phyloP scores from a whole-genome alignment of 2,888 invertebrate species.

The Euproctis similis region DNA sequence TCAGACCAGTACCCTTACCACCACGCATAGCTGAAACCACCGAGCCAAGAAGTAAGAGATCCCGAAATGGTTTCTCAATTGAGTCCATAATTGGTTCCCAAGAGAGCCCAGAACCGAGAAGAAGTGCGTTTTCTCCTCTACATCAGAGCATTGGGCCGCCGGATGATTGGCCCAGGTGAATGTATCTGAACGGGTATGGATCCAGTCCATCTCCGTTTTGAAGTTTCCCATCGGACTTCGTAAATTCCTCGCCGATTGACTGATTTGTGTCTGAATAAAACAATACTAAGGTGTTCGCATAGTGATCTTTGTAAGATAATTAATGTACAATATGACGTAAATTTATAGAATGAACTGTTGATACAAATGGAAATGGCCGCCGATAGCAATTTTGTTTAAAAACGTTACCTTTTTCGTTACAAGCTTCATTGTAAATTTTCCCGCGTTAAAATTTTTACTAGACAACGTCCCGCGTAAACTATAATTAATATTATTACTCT shows the following conservation, averaged over 20 bases:
- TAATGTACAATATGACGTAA: slow-evolving; percentile 17
- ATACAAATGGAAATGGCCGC: too few species aligned
- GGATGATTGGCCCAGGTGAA: slow-evolving; percentile 82
- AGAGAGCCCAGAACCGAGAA: slow-evolving; percentile 50
- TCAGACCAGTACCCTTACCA: slow-evolving; percentile 76
- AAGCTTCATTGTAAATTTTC: too few species aligned
- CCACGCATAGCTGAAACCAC: slow-evolving; percentile 65
- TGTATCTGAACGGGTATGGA: slow-evolving; percentile 52
- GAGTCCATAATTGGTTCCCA: slow-evolving; percentile 77
- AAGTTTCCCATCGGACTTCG: slow-evolving; percentile 33
- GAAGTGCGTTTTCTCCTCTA: slow-evolving; percentile 82
- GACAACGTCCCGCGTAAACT: too few species aligned
- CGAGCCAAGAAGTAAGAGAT: slow-evolving; percentile 66
- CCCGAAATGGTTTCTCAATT: slow-evolving; percentile 77
- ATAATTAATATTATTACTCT: too few species aligned
- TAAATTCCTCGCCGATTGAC: slow-evolving; percentile 25
- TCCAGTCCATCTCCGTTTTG: slow-evolving; percentile 45
- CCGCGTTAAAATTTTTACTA: too few species aligned
- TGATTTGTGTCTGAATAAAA: slow-evolving; percentile 28
- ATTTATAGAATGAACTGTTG: slow-evolving; percentile 8
- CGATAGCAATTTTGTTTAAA: too few species aligned
- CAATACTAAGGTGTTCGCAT: slow-evolving; percentile 23
- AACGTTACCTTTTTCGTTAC: too few species aligned
- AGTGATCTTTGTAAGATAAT: slow-evolving; percentile 19
- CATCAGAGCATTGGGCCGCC: slow-evolving; percentile 57